phyloP scores from a whole-genome alignment of 1,140 invertebrate genomes.

The Drosophila jambulina region DNA sequence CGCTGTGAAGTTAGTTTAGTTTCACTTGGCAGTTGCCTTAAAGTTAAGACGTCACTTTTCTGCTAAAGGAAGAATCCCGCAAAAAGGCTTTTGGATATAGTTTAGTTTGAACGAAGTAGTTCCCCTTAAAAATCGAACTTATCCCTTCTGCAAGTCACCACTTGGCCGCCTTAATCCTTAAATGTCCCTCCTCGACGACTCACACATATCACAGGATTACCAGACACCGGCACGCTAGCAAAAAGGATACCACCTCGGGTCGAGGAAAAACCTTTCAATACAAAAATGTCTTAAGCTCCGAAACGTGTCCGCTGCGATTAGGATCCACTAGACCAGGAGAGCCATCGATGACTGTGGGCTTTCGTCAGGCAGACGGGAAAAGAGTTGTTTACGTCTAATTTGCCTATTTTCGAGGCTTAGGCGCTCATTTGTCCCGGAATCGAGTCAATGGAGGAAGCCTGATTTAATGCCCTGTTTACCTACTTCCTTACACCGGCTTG shows the following conservation, averaged over 20 bases:
- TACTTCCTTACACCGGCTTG: constrained; percentile 31
- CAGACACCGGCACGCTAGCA: constrained; percentile 6
- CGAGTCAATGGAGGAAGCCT: constrained; percentile 22
- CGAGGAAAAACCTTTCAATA: constrained; percentile 17
- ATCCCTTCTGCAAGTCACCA: neutral
- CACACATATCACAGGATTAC: constrained; percentile 16
- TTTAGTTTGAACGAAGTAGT: neutral
- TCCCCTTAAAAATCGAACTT: neutral
- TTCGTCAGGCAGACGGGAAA: constrained; percentile 36
- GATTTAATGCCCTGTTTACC: constrained; percentile 70
- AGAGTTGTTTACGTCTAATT: constrained; percentile 72
- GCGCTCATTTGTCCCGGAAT: constrained; percentile 58
- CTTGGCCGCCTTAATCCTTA: constrained; percentile 12
- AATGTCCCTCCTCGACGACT: constrained; percentile 14
- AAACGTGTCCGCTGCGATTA: constrained; percentile 55
- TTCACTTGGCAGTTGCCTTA: constrained; percentile 28
- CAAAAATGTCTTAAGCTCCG: constrained; percentile 50
- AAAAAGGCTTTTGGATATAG: neutral
- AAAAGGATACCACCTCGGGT: constrained; percentile 6
- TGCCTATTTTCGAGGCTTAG: constrained; percentile 70
- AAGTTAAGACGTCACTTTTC: constrained; percentile 17
- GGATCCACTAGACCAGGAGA: constrained; percentile 30
- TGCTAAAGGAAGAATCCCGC: neutral
- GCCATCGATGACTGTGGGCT: constrained; percentile 52
- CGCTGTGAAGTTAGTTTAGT: constrained; percentile 27